Conservation (phyloP, 1,140 invertebrate genomes). For the Ephestia elutella region DNA sequence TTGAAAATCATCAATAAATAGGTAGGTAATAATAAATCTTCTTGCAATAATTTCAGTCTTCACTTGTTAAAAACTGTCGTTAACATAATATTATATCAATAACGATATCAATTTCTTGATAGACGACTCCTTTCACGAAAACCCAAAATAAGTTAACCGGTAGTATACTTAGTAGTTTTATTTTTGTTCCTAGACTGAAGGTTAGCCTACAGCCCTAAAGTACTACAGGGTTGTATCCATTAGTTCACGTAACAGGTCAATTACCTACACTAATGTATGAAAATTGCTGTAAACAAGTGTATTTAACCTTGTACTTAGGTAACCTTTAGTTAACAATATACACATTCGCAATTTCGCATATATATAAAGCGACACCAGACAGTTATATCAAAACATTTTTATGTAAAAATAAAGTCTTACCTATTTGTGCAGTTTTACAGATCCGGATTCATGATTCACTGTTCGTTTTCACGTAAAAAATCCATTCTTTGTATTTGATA, state of each 20-base stretch:
- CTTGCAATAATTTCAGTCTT: too few species aligned
- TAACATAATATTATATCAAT: too few species aligned
- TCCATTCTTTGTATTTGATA: constrained; percentile 22
- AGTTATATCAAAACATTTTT: too few species aligned
- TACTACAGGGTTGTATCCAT: neutral
- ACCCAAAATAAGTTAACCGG: too few species aligned
- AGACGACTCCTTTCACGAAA: too few species aligned
- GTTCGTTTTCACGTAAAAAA: constrained; percentile 12
- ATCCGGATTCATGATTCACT: constrained; percentile 14
- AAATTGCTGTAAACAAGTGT: constrained; percentile 14
- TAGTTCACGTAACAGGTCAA: constrained; percentile 26
- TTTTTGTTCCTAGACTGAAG: neutral
- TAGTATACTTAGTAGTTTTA: neutral
- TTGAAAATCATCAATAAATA: too few species aligned
- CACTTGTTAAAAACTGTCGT: too few species aligned
- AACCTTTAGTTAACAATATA: constrained; percentile 11
- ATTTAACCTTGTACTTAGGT: constrained; percentile 24
- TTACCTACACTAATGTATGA: constrained; percentile 24
- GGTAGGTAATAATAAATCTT: too few species aligned
- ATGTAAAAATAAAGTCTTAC: constrained; percentile 20
- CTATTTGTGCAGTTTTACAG: constrained; percentile 15
- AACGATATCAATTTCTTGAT: too few species aligned
- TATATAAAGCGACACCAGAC: neutral
- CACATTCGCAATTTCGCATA: too few species aligned
- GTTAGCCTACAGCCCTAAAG: neutral